Evolutionary conservation across 2,888 invertebrate species (phyloP), one percentile per base, ranked within the genome.

Genomic region (Vandiemenella viatica): DNA sequence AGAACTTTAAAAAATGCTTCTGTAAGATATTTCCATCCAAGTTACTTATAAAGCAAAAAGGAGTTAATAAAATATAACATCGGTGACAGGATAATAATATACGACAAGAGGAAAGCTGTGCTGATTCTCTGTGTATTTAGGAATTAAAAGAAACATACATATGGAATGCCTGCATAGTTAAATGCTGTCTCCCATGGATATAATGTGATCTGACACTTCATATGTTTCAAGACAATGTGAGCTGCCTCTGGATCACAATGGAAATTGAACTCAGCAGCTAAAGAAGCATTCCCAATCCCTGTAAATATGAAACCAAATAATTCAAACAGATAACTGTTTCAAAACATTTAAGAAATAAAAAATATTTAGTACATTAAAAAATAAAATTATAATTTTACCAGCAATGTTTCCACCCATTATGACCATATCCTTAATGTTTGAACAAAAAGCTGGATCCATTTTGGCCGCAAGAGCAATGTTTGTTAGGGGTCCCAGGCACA

Each of bases 251-350:
- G 84, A 65, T 88, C 87, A 18, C 67, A 66, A 55, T 72, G 73
- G 61, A 87, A 86, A 65, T 88, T 88, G 60, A 81, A 88, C 64
- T 88, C 87, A 1, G 81, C 82, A 37, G 75, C 65, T 1, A 72
- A 62, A 1, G 75, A 73, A 18, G 67, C 63, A 60, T 81, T 81
- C 16, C 80, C 80, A 19, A 70, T 61, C n/a, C 70, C 74, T 73
- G 46, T 37, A 63, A 63, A 16, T 4, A 32, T 4, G 10, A 32
- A 32, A 32, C 26, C 10, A 32, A 3, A 4, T 13, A 10, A 32
- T 3, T 13, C 10, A 23, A 32, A 32, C 2, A n/a, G 32, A 3
- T 32, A 13, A 3, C 32, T 4, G 5, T 32, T 32, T 32, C 32
- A 32, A 2, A 32, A 32, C 2, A 32, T 32, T 32, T n/a, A 32